These are phyloP conservation scores for Myotis davidii DNA, from an alignment of 2,113 vertebrate genomes.

Conservation along the genomic window DNA sequence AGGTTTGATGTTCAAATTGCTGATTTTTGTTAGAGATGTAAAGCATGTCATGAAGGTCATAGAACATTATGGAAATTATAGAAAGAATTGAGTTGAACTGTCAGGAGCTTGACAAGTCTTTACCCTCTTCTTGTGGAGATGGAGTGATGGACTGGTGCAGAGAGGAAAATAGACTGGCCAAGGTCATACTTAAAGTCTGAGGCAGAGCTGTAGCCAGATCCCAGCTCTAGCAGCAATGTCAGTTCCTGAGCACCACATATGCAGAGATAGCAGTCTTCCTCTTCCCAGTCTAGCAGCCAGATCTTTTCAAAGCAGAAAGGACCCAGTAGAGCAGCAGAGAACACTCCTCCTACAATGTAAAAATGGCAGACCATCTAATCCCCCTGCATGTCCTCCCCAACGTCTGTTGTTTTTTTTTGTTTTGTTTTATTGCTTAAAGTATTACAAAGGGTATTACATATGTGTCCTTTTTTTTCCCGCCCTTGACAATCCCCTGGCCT, in stretches of 20 bases:
- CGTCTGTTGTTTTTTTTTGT: background rate
- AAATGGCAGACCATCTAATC: slow-evolving; percentile 40
- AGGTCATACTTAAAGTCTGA: slow-evolving; percentile 34
- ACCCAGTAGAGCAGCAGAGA: background rate
- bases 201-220: background rate
- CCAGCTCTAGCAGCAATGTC: background rate
- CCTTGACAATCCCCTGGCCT: too few relatives aligned
- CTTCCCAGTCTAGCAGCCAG: background rate
- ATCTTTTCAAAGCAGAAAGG: slow-evolving; percentile 49
- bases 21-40: slow-evolving; percentile 33
- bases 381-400: background rate
- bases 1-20: background rate
- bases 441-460: too few relatives aligned
- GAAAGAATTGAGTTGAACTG: slow-evolving; percentile 24
- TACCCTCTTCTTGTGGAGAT: background rate
- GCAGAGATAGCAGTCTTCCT: background rate
- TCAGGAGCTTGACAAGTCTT: background rate
- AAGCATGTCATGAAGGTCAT: background rate
- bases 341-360: slow-evolving; percentile 23
- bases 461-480: too few relatives aligned
- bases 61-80: background rate
- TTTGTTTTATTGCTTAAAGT: too few relatives aligned
- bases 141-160: background rate
- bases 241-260: background rate
- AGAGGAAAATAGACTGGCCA: background rate